Percentiles rank a stretch among this genome's conserved stretches.
Evolutionary conservation across 2,888 invertebrate genomes (phyloP).

Genomic region (Pilophorus perplexus): DNA sequence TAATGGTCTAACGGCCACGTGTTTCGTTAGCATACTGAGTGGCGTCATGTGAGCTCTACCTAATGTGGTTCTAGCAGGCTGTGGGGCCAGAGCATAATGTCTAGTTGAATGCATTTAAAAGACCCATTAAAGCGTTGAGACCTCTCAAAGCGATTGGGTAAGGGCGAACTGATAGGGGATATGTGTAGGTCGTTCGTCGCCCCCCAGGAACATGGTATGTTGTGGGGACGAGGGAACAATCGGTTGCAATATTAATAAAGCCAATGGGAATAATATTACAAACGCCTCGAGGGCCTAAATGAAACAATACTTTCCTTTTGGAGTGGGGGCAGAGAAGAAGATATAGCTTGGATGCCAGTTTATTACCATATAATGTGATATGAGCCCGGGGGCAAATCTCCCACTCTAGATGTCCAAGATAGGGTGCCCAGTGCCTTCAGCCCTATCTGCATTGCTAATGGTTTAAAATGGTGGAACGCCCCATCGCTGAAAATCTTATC

Average conservation of each 20-base stretch:
- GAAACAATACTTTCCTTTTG: conserved; percentile 36
- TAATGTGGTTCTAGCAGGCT: too few relatives aligned
- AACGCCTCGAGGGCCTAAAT: conserved; percentile 16
- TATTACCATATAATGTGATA: conserved; percentile 43
- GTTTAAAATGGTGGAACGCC: conserved; percentile 29
- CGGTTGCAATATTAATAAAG: conserved; percentile 42
- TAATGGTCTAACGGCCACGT: too few relatives aligned
- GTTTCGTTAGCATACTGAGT: too few relatives aligned
- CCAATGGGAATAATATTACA: conserved; percentile 40
- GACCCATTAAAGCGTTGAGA: too few relatives aligned
- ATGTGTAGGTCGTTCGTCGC: conserved; percentile 5
- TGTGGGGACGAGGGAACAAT: conserved; percentile 18
- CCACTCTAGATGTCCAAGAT: conserved; percentile 43
- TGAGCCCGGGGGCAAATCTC: conserved; percentile 38
- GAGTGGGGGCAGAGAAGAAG: conserved; percentile 19
- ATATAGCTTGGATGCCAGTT: conserved; percentile 5
- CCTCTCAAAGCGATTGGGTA: not conserved
- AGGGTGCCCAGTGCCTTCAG: too few relatives aligned
- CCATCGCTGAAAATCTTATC: conserved; percentile 43
- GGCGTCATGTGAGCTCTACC: too few relatives aligned
- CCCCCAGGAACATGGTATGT: conserved; percentile 10
- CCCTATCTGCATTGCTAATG: conserved; percentile 42
- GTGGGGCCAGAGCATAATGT: too few relatives aligned
- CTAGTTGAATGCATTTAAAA: too few relatives aligned
- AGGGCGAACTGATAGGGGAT: conserved; percentile 3